Base-by-base conservation (phyloP, 2,797 vertebrate genomes). In the Harpagifer antarcticus region DNA sequence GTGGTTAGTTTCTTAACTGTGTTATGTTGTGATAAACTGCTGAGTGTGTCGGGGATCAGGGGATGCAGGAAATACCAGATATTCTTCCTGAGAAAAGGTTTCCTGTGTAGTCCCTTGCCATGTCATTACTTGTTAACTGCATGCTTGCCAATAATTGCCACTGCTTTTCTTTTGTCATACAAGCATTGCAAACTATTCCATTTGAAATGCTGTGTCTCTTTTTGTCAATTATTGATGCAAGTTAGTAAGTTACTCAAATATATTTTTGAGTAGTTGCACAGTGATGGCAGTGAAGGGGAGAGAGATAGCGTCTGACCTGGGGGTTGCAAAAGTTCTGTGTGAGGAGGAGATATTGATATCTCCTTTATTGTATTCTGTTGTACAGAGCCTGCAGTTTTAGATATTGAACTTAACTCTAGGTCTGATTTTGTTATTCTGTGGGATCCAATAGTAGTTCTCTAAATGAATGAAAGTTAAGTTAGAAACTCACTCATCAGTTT, bases 21-120 rank as follows among this genome's bases (percentile, higher is more conserved):
- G 47, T 54, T 91, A 96, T 94, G 96, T 96, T 96, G 94, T 96
- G 89, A 97, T 96, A 96, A 95, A 97, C 86, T 96, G 95, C 67
- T 96, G 95, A 40, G 95, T 96, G 72, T 96, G 73, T 9, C 96
- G 94, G 47, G 33, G 8, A 37, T 37, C 33, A 37, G 1, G 94
- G 95, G 57, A 97, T 96, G 95, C 95, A 96, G 90, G 95, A 96
- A 65, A 97, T 97, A 94, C 86, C 96, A 92, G 95, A 97, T 88
- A 96, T 95, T 31, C 96, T 96, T 89, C 92, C 93, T 0, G 95
- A 96, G 82, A 96, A 96, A 86, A 94, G 88, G 69, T 96, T 97
- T 87, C 96, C 95, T 9, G 92, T 97, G 73, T 96, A 89, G 94
- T 95, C 79, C 95, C 96, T 3, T 94, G 94, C 93, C 96, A 84